Base-by-base conservation (phyloP, 2,888 invertebrate species). In the Lepeophtheirus nordmannii region DNA sequence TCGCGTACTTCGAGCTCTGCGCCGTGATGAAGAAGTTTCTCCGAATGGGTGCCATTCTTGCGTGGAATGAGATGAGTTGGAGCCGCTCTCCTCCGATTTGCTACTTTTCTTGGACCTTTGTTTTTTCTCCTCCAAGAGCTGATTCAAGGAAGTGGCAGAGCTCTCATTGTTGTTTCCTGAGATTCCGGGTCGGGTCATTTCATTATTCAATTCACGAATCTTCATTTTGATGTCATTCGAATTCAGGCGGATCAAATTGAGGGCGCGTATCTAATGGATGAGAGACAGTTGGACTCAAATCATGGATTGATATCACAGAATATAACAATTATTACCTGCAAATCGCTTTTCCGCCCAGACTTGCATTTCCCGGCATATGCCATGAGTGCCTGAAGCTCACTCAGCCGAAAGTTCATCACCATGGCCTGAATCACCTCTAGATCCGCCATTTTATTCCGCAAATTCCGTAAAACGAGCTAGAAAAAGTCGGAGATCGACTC, bases 371-470 rank as follows among this genome's bases (percentile, higher is more conserved):
- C 86, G 72, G 86, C 85, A 77, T 82, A 86, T 73, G 85, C 85
- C 74, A 89, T 80, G 74, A 89, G 78, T 78, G 84, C 84, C 79
- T 88, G 87, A 74, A 89, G 83, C 77, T 88, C 89, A 75, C 85
- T 85, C 72, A 88, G 87, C 73, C 89, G 83, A 78, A 89, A 87
- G 74, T 81, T 82, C 76, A 82, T 74, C 62, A 82, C 75, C 81
- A 82, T 81, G 10, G 72, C 73, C 38, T 60, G 58, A 38, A 68
- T 40, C 23, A 67, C 14, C 30, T 68, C 68, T 10, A 40, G 23
- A 46, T 68, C 67, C n/a, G 68, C 58, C 68, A 68, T 68, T 14
- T 17, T 67, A 1, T 11, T 1, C 1, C 1, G 23, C 22, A 17
- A 37, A 3, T 8, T 46, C 8, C 17, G n/a, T 17, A 14, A 46